A percentile compares a stretch with the other conserved stretches of the same genome.
phyloP scores from a whole-genome alignment of 2,797 vertebrate species.

The Salarias fasciatus region DNA sequence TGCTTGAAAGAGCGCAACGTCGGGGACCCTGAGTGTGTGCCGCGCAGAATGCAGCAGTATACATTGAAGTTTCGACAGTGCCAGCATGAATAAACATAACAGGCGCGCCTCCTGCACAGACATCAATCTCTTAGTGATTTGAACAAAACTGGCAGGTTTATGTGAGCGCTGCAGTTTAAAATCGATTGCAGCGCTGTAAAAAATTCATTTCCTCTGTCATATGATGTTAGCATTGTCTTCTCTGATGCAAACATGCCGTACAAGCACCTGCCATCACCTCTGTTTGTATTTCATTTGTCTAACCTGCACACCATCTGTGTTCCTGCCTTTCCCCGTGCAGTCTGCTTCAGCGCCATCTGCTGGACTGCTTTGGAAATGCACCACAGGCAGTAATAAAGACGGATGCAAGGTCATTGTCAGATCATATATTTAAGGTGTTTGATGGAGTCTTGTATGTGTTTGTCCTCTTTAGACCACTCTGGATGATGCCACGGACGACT shows the following conservation, averaged over 20 bases:
- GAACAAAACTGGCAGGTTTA: not conserved
- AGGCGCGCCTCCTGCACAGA: not conserved
- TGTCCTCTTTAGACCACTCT: conserved; percentile 80
- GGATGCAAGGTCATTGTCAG: no score
- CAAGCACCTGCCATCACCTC: not conserved
- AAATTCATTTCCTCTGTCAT: no score
- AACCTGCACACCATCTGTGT: not conserved
- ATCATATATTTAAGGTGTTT: no score
- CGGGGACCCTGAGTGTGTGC: no score
- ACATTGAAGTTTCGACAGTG: no score
- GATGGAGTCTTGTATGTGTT: no score
- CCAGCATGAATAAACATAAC: no score
- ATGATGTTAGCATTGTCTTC: no score
- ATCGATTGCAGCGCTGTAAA: not conserved
- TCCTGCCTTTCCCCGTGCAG: not conserved
- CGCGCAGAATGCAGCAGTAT: no score
- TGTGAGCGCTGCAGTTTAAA: not conserved
- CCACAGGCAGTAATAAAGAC: not conserved
- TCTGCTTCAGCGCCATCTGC: conserved; percentile 34
- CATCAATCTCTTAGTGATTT: not conserved
- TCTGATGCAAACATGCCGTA: not conserved
- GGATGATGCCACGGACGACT: conserved; percentile 92
- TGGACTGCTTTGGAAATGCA: conserved; percentile 31
- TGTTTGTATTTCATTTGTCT: not conserved
- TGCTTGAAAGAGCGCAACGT: no score